These are phyloP conservation scores for Drosophila insularis DNA, from an alignment of 1,140 invertebrate genomes.

Conservation along the genomic window DNA sequence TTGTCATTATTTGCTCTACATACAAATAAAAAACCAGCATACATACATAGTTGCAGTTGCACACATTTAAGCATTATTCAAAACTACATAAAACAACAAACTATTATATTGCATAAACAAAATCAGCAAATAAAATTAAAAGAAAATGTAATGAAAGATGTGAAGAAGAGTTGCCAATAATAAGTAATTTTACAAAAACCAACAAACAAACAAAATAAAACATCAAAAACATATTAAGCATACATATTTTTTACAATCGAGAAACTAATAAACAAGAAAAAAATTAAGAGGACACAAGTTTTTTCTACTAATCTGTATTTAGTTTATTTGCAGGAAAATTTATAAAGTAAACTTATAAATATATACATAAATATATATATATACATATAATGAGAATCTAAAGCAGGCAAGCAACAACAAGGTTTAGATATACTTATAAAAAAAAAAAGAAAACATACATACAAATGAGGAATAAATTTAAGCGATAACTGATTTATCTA, in stretches of 20 bases:
- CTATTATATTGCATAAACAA: slow-evolving; percentile 56
- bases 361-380: too few species aligned
- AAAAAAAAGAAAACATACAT: slow-evolving; percentile 41
- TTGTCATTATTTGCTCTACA: slow-evolving; percentile 43
- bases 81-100: slow-evolving; percentile 37
- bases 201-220: slow-evolving; percentile 46
- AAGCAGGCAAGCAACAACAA: slow-evolving; percentile 46
- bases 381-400: slow-evolving; percentile 37
- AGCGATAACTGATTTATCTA: slow-evolving; percentile 67
- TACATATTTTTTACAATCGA: slow-evolving; percentile 28
- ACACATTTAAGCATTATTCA: slow-evolving; percentile 58
- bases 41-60: slow-evolving; percentile 29
- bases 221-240: slow-evolving; percentile 30
- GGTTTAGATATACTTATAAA: slow-evolving; percentile 55
- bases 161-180: slow-evolving; percentile 67
- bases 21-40: slow-evolving; percentile 17
- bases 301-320: slow-evolving; percentile 41
- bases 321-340: neutral
- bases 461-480: slow-evolving; percentile 59
- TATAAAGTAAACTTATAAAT: slow-evolving; percentile 1
- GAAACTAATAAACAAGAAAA: slow-evolving; percentile 21
- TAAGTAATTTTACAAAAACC: slow-evolving; percentile 68
- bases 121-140: neutral
- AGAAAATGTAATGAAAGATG: slow-evolving; percentile 39
- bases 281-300: slow-evolving; percentile 10